Conservation (phyloP, 1,140 invertebrate genomes). For the Anastrepha ludens region DNA sequence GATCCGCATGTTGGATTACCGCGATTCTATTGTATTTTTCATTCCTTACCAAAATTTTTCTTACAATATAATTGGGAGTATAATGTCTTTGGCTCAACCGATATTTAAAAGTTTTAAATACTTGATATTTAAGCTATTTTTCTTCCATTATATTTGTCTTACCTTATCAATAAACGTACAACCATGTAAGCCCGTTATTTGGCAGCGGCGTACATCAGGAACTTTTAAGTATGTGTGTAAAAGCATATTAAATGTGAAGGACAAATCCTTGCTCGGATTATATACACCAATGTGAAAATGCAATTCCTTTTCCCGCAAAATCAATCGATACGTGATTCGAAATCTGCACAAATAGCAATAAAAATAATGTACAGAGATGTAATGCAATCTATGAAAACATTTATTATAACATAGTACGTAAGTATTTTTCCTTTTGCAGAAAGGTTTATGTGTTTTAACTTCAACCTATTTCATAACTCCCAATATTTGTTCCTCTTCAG, state of each 20-base stretch:
- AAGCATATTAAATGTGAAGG: constrained; percentile 94
- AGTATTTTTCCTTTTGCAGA: no score
- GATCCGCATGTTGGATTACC: no score
- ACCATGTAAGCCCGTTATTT: constrained; percentile 92
- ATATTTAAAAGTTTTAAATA: no score
- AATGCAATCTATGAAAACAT: neutral
- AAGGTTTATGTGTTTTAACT: no score
- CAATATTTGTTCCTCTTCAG: no score
- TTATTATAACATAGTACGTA: no score
- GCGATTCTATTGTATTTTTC: no score
- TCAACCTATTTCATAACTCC: no score
- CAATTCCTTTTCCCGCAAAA: constrained; percentile 91
- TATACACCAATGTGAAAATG: constrained; percentile 94
- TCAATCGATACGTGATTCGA: constrained; percentile 89
- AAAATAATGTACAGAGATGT: constrained; percentile 53
- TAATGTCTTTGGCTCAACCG: no score
- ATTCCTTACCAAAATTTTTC: no score
- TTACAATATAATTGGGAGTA: no score
- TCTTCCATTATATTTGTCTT: constrained; percentile 26
- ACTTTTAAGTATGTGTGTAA: constrained; percentile 97
- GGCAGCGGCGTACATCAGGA: constrained; percentile 91
- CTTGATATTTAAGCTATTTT: no score
- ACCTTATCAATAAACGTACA: constrained; percentile 96
- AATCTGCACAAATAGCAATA: constrained; percentile 76
- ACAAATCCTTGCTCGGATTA: constrained; percentile 91